Conservation (phyloP, 2,113 vertebrate species). For the Procavia capensis region DNA sequence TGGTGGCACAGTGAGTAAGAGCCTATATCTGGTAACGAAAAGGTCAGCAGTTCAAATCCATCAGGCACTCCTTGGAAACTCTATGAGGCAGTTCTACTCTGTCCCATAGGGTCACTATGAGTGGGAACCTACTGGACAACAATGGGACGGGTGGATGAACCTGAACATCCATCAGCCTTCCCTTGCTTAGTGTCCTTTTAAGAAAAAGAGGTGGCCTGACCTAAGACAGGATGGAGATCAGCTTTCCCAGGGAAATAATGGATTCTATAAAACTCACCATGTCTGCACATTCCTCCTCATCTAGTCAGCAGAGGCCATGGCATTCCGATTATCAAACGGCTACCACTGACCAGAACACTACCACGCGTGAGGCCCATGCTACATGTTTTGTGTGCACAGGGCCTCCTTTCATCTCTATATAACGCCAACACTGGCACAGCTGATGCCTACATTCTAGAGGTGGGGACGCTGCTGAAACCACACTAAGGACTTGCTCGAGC, state of each 20-base stretch:
- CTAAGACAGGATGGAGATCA: background rate
- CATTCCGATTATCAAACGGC: background rate
- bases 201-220: background rate
- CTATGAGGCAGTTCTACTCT: no score
- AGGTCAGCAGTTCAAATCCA: no score
- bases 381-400: background rate
- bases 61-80: no score
- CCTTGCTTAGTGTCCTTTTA: background rate
- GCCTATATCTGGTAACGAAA: no score
- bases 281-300: fast-evolving
- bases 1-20: no score
- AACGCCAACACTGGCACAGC: background rate
- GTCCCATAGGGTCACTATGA: no score
- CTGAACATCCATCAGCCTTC: background rate
- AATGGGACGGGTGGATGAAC: no score
- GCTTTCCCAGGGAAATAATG: background rate
- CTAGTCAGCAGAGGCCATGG: background rate
- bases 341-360: background rate
- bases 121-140: no score
- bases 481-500: background rate
- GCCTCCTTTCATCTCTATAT: background rate
- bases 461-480: background rate
- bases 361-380: background rate
- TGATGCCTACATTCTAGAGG: background rate
- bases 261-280: background rate